These are phyloP conservation scores for Omphaloscelis lunosa DNA, from an alignment of 2,888 invertebrate species.

Conservation along the genomic window DNA sequence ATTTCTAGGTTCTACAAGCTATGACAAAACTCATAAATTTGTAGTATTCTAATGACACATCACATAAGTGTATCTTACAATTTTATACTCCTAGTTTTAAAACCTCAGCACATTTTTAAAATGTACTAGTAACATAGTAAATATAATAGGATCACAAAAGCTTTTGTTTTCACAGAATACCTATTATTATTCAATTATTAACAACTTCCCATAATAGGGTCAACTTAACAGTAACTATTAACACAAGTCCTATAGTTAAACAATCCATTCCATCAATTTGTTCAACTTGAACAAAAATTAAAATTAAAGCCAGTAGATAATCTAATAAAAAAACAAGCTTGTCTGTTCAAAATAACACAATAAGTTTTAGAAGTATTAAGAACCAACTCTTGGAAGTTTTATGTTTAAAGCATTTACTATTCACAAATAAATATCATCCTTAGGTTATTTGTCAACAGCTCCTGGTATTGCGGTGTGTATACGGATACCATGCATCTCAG, in stretches of 20 bases:
- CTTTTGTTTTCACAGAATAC: constrained; percentile 21
- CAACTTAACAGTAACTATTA: not conserved
- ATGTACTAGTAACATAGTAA: not conserved
- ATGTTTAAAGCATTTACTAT: constrained; percentile 33
- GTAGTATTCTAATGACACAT: constrained; percentile 2
- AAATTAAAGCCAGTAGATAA: not conserved
- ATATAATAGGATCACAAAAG: constrained; percentile 18
- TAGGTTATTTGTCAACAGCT: constrained; percentile 60
- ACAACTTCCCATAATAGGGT: constrained; percentile 4
- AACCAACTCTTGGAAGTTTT: constrained; percentile 3
- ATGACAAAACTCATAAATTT: constrained; percentile 5
- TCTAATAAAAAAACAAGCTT: not conserved
- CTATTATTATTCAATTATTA: constrained; percentile 21
- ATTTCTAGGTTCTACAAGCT: constrained; percentile 5
- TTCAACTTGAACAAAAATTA: constrained; percentile 18
- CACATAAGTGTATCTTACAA: not conserved
- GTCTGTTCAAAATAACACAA: not conserved
- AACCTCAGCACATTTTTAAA: constrained; percentile 7
- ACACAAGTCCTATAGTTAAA: not conserved
- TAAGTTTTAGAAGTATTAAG: not conserved
- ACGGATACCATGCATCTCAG: constrained; percentile 95
- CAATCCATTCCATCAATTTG: not conserved
- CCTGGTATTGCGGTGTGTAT: constrained; percentile 92
- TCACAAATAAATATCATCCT: constrained; percentile 49
- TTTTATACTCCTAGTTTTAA: not conserved